A percentile compares a stretch with the other conserved stretches of the same genome.
phyloP scores from a whole-genome alignment of 2,888 invertebrate genomes.

The Drosophila acutilabella region DNA sequence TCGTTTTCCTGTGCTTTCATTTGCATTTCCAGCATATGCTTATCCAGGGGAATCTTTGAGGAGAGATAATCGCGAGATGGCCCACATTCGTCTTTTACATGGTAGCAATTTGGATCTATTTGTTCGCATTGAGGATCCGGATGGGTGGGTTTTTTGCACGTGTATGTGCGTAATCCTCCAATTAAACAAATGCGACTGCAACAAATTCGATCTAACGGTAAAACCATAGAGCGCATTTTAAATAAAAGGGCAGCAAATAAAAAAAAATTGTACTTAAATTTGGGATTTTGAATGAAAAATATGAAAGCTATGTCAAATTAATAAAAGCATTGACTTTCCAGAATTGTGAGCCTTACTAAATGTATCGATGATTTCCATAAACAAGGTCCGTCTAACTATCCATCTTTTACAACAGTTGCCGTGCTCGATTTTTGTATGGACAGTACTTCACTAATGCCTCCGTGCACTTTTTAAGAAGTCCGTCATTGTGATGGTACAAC shows the following conservation, averaged over 20 bases:
- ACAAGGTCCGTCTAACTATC: too few relatives aligned
- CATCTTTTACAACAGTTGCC: background rate
- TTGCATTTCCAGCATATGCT: conserved; percentile 17
- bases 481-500: conserved; percentile 1
- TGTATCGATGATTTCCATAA: background rate
- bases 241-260: conserved; percentile 3
- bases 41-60: conserved; percentile 36
- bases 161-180: background rate
- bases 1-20: background rate
- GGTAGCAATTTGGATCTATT: conserved; percentile 28
- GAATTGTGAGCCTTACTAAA: background rate
- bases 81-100: conserved; percentile 17
- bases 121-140: conserved; percentile 20
- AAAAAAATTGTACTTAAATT: conserved; percentile 21
- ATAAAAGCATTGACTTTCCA: background rate
- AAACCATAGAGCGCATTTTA: conserved; percentile 4
- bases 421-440: conserved; percentile 15
- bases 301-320: background rate
- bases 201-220: background rate
- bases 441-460: conserved; percentile 35
- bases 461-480: conserved; percentile 24
- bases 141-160: conserved; percentile 3
- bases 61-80: conserved; percentile 7
- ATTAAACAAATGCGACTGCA: background rate
- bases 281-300: conserved; percentile 8